These are phyloP conservation scores for Hydropsyche betteni DNA, from an alignment of 2,888 invertebrate species.

Conservation along the genomic window DNA sequence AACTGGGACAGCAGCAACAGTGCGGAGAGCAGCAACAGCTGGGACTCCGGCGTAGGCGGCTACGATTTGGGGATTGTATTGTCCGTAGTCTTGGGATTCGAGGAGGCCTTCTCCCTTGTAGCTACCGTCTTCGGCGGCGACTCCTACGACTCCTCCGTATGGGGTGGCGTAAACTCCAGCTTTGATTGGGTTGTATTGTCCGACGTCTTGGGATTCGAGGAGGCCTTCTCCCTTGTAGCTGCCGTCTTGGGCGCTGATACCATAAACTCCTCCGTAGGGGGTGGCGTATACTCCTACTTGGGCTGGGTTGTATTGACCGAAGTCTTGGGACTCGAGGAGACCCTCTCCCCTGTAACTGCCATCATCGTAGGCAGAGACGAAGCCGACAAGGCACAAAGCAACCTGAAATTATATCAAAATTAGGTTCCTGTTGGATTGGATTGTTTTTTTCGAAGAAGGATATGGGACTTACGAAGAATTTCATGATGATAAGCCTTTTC, in stretches of 20 bases:
- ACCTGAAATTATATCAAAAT: constrained; percentile 1
- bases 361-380: constrained; percentile 55
- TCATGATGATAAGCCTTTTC: constrained; percentile 45
- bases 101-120: constrained; percentile 35
- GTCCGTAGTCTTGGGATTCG: constrained; percentile 24
- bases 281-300: constrained; percentile 18
- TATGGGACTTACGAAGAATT: constrained; percentile 32
- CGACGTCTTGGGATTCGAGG: constrained; percentile 21
- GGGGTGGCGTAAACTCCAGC: constrained; percentile 23
- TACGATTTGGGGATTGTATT: background rate
- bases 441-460: constrained; percentile 52
- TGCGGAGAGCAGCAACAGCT: background rate
- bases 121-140: background rate
- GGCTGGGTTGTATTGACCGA: constrained; percentile 26
- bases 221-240: constrained; percentile 25
- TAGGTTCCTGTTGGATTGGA: background rate
- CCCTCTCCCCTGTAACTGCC: constrained; percentile 29
- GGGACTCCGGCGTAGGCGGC: background rate
- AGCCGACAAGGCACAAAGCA: constrained; percentile 44
- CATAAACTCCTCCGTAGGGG: constrained; percentile 12
- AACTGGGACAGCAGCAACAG: constrained; percentile 6
- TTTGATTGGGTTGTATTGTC: constrained; percentile 17
- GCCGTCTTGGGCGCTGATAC: constrained; percentile 20
- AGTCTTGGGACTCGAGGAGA: constrained; percentile 28
- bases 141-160: constrained; percentile 16